Evolutionary conservation across 2,888 invertebrate species (phyloP), one percentile per base, ranked within the genome.

Genomic region (Tinea semifulvella): DNA sequence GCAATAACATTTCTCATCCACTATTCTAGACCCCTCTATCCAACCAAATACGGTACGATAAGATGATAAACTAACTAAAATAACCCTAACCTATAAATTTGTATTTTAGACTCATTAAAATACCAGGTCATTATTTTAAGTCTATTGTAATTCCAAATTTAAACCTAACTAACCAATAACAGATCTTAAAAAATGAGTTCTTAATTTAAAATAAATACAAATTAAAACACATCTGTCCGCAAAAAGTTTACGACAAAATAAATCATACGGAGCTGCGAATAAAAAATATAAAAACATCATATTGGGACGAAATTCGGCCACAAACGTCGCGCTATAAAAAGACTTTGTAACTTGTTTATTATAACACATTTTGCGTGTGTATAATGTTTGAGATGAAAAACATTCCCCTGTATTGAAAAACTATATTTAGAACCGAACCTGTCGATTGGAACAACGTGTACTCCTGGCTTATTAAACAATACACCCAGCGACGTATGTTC

Each of bases 351-450:
- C 70, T 62, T 75, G 70, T 77, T 79, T 80, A 75, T 76, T 77
- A 73, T 80, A 77, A 75, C 79, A 73, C 74, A 75, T 75, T 80
- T 79, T 62, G 80, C 79, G 69, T 68, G 65, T 67, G 68, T 45
- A 73, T 72, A 79, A 74, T 75, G 66, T 63, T 62, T 58, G 74
- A 75, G 79, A 79, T 77, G 77, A 77, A 77, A 77, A 77, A 79
- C 80, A 80, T 75, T 77, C 72, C 70, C 80, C 77, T 70, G 76
- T 65, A 73, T 74, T 77, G 18, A 18, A 18, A 10, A 19, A 68
- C 63, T 80, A 80, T 77, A 75, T 79, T 75, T 79, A 80, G 73
- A 66, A 67, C 63, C 70, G 72, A 76, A 77, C 76, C 77, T 77
- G 77, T 70, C 59, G 60, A 58, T 60, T 68, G 68, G 66, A 62